Evolutionary conservation across 2,888 invertebrate genomes (phyloP).

Genomic region (Phengaris alcon): DNA sequence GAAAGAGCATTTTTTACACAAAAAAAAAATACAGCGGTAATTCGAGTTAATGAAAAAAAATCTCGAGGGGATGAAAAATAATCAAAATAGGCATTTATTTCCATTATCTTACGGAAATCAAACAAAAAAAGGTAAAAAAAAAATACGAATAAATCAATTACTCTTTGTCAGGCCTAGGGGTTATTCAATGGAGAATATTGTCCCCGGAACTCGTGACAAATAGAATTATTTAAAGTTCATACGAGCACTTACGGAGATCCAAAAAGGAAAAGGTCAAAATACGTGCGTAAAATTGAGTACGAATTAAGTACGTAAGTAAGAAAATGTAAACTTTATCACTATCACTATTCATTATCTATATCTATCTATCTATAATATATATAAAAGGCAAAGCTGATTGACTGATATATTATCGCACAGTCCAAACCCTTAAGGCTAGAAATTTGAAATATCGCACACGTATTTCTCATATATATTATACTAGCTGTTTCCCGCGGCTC

Average conservation of each 20-base stretch:
- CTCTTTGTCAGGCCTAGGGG: background rate
- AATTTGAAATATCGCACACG: no score
- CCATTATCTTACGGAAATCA: background rate
- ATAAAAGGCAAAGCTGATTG: no score
- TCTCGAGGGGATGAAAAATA: background rate
- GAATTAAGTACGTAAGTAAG: background rate
- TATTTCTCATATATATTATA: no score
- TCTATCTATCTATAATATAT: no score
- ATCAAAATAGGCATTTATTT: background rate
- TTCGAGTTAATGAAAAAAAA: slow-evolving; percentile 1
- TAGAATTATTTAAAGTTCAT: slow-evolving; percentile 18
- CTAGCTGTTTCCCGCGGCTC: no score
- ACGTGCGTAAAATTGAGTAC: background rate
- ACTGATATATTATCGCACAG: no score
- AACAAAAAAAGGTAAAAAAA: background rate
- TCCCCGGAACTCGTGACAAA: background rate
- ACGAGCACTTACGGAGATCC: slow-evolving; percentile 12
- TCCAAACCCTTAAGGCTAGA: no score
- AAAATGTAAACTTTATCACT: no score
- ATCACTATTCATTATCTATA: no score
- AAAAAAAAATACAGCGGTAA: background rate
- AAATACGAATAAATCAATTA: slow-evolving; percentile 19
- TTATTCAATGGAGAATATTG: slow-evolving; percentile 1
- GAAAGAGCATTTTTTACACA: background rate
- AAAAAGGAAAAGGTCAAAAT: background rate